These are phyloP conservation scores for Channallabes apus DNA, from an alignment of 2,797 vertebrate species.

Conservation along the genomic window DNA sequence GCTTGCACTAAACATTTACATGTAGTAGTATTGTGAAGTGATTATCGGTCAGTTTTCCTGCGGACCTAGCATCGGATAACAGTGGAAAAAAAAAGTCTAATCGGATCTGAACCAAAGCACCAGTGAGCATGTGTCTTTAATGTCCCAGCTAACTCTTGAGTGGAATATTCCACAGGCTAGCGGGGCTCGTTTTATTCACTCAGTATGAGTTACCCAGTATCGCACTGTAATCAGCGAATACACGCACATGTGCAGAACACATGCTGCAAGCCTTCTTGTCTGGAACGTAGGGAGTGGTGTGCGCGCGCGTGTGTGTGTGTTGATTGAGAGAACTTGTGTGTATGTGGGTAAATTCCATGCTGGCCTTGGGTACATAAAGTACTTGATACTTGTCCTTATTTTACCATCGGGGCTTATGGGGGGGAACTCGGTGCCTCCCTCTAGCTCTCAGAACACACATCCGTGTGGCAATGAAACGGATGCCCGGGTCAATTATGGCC, in stretches of 20 bases:
- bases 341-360: constrained; percentile 27
- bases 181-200: constrained; percentile 20
- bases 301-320: constrained; percentile 11
- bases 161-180: constrained; percentile 40
- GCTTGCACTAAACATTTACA: neutral
- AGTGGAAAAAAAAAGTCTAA: neutral
- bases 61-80: neutral
- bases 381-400: constrained; percentile 24
- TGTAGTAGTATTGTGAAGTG: neutral
- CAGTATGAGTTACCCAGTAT: constrained; percentile 31
- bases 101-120: neutral
- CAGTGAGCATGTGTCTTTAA: constrained; percentile 30
- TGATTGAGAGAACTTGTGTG: constrained; percentile 18
- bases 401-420: neutral
- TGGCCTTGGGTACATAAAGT: constrained; percentile 12
- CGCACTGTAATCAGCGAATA: constrained; percentile 36
- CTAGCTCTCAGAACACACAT: neutral
- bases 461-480: neutral
- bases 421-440: constrained; percentile 1
- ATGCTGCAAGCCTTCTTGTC: constrained; percentile 42
- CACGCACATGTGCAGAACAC: constrained; percentile 52
- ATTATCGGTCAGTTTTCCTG: neutral
- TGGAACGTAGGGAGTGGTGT: constrained; percentile 32
- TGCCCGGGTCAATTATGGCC: constrained; percentile 19
- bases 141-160: constrained; percentile 9